A percentile compares a stretch with the other conserved stretches of the same genome.
Evolutionary conservation across 1,140 invertebrate genomes (phyloP).

Genomic region (Pinna nobilis): DNA sequence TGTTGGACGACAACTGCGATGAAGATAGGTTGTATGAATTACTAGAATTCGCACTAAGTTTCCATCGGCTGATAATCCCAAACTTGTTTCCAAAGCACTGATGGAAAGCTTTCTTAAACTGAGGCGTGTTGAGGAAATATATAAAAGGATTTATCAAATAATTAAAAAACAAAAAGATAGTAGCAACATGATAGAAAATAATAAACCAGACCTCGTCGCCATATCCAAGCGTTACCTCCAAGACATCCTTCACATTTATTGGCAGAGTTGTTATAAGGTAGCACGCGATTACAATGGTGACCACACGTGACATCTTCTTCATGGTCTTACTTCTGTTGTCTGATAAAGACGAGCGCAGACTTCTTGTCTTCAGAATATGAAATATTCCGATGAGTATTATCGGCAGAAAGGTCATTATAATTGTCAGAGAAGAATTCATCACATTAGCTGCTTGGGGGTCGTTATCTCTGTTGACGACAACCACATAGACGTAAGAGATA

Average conservation of each 20-base stretch:
- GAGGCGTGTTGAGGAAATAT: neutral
- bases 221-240: neutral
- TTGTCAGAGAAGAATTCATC: neutral
- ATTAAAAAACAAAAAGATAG: neutral
- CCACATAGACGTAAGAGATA: neutral
- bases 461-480: neutral
- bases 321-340: neutral
- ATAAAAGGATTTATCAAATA: conserved; percentile 1
- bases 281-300: neutral
- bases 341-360: neutral
- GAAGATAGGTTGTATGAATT: too few relatives aligned
- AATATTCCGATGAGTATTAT: neutral
- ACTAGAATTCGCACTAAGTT: too few relatives aligned
- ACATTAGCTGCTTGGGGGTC: too few relatives aligned
- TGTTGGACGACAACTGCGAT: too few relatives aligned
- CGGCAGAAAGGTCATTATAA: conserved; percentile 3
- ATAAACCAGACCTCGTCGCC: neutral
- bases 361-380: neutral
- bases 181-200: neutral
- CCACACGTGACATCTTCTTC: neutral
- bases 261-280: conserved; percentile 3
- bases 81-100: too few relatives aligned
- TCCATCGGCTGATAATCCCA: too few relatives aligned
- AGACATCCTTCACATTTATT: conserved; percentile 13
- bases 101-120: neutral